These are phyloP conservation scores for Chymomyza procnemis DNA, from an alignment of 2,888 invertebrate genomes.

Conservation along the genomic window DNA sequence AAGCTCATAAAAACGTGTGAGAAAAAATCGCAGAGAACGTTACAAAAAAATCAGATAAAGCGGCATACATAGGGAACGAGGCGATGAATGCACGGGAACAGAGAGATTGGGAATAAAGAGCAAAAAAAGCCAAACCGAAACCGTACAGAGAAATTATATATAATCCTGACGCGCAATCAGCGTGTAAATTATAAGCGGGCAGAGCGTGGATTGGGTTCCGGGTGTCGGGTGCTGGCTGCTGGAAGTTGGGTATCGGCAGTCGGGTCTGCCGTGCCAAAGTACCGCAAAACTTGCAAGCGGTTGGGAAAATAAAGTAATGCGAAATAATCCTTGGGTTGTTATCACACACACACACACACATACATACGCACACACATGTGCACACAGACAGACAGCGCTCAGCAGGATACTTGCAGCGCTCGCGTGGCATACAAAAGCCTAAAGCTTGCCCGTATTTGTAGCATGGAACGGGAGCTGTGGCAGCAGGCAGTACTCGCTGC, in stretches of 20 bases:
- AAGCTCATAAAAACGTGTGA: conserved; percentile 69
- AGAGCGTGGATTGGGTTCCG: conserved; percentile 34
- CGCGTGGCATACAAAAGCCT: conserved; percentile 64
- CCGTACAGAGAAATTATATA: conserved; percentile 60
- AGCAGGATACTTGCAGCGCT: conserved; percentile 52
- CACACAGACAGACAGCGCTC: conserved; percentile 9
- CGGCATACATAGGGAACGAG: conserved; percentile 41
- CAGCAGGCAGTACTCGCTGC: neutral
- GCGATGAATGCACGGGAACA: conserved; percentile 27
- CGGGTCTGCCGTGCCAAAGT: conserved; percentile 49
- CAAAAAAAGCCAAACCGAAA: conserved; percentile 27
- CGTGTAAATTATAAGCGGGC: conserved; percentile 69
- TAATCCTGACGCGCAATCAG: conserved; percentile 68
- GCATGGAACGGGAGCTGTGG: neutral
- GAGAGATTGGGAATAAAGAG: conserved; percentile 5
- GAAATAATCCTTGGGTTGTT: conserved; percentile 72
- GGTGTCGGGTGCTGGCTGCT: conserved; percentile 31
- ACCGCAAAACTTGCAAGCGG: conserved; percentile 70
- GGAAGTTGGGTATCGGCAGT: neutral
- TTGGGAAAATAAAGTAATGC: conserved; percentile 71
- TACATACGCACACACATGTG: conserved; percentile 7
- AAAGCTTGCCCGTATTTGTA: conserved; percentile 56
- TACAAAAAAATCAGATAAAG: conserved; percentile 56
- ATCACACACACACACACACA: conserved; percentile 57
- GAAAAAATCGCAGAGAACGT: conserved; percentile 24